A percentile compares a stretch with the other conserved stretches of the same genome.
Conservation (phyloP, 2,797 vertebrate species). For the Lepus townsendii region DNA sequence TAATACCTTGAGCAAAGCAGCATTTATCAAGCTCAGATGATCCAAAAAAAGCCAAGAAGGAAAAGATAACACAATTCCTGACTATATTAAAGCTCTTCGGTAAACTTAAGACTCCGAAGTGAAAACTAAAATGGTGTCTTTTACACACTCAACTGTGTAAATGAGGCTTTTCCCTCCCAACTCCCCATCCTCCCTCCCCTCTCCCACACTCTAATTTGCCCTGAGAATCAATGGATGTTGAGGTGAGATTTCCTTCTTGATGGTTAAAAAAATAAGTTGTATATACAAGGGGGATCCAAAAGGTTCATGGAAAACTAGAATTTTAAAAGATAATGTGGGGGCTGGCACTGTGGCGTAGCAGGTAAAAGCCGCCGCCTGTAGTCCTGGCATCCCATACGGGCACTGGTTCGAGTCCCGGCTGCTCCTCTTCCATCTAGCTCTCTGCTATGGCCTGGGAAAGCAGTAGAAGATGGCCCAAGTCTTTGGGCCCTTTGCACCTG, state of each 20-base stretch:
- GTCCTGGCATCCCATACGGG: too few relatives aligned
- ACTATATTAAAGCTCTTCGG: constrained; percentile 45
- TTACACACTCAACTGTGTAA: background rate
- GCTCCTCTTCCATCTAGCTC: too few relatives aligned
- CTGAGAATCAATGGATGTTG: background rate
- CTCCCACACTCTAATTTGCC: background rate
- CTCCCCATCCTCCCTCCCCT: background rate
- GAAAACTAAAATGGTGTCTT: constrained; percentile 40
- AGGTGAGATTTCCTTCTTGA: constrained; percentile 35
- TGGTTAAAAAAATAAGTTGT: background rate
- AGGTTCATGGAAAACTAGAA: too few relatives aligned
- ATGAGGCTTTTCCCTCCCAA: background rate
- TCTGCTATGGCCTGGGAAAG: too few relatives aligned
- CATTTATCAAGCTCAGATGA: constrained; percentile 51
- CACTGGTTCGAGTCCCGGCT: too few relatives aligned
- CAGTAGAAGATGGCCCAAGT: too few relatives aligned
- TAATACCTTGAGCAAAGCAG: constrained; percentile 58
- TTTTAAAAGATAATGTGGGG: too few relatives aligned
- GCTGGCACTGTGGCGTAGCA: too few relatives aligned
- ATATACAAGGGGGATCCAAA: too few relatives aligned
- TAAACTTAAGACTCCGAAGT: constrained; percentile 49
- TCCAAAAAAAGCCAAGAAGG: constrained; percentile 25
- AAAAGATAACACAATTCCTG: background rate
- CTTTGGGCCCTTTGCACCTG: too few relatives aligned
- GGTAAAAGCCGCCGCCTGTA: too few relatives aligned